phyloP scores from a whole-genome alignment of 2,888 invertebrate genomes.

The Sialis lutaria region DNA sequence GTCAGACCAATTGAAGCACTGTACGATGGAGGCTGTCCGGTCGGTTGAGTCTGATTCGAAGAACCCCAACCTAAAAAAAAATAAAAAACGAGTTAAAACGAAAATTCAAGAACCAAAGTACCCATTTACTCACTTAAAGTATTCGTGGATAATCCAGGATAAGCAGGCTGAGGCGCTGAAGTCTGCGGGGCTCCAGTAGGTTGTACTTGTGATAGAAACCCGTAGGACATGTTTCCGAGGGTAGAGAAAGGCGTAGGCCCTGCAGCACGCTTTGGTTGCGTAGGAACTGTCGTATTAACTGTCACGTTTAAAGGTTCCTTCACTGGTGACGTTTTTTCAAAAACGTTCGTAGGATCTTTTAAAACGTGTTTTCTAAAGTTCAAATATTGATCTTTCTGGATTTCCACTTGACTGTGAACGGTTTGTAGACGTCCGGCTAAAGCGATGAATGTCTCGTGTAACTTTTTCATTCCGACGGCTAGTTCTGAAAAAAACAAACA shows the following conservation, averaged over 20 bases:
- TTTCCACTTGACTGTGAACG: conserved; percentile 59
- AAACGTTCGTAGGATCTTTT: conserved; percentile 62
- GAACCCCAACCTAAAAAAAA: conserved; percentile 9
- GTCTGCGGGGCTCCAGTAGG: conserved; percentile 15
- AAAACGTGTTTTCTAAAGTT: conserved; percentile 60
- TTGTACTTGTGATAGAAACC: conserved; percentile 23
- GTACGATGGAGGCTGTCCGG: conserved; percentile 16
- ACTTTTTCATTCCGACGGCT: conserved; percentile 56
- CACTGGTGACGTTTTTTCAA: conserved; percentile 30
- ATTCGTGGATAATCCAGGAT: conserved; percentile 22
- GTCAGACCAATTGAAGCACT: conserved; percentile 17
- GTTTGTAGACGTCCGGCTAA: conserved; percentile 75
- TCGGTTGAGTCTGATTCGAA: conserved; percentile 19
- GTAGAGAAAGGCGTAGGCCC: conserved; percentile 44
- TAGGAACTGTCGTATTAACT: neutral
- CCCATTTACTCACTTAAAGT: conserved; percentile 21
- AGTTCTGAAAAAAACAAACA: conserved; percentile 38
- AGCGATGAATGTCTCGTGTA: conserved; percentile 74
- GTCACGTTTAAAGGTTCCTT: conserved; percentile 5
- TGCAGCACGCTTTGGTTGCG: conserved; percentile 28
- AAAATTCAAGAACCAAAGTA: neutral
- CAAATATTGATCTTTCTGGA: conserved; percentile 71
- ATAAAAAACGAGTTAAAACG: neutral
- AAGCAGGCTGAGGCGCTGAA: conserved; percentile 24
- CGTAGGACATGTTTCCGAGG: conserved; percentile 14